Base-by-base conservation (phyloP, 2,797 vertebrate species). In the Helostoma temminkii region DNA sequence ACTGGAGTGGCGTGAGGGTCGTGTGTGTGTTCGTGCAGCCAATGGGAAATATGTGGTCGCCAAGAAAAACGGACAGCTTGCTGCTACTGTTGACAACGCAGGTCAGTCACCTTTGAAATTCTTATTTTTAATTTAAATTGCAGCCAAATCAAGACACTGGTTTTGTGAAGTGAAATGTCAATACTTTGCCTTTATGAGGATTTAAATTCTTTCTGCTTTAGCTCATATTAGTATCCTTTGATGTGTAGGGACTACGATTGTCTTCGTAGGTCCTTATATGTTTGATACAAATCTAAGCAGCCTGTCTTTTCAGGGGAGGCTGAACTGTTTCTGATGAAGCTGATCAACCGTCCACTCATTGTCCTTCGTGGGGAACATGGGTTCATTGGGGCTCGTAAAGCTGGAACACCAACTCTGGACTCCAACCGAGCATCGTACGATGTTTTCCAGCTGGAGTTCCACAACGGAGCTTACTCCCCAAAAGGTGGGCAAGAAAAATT, bases 51-150 rank as follows among this genome's bases (percentile, higher is more conserved):
- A 96, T 0, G 94, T 99, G 86, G 93, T 92, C 0, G 97, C 98
- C 0, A 98, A 98, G 94, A 99, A 96, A 93, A 99, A 99, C 0
- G 98, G 98, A 57, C 97, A 99, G 87, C 93, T 99, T 49, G 93
- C 96, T 0, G 97, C 98, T n/a, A 94, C 95, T 0, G 90, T 97
- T 43, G 97, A 99, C 88, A 93, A 84, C 0, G 89, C 96, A 39
- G 96, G 97, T 98, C 86, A 92, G 95, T 65, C 11, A 2, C 36
- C 11, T 42, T 42, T 18, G 6, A 52, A 22, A 19, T 3, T 24
- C 11, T 22, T 16, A 5, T 9, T 53, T 61, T 24, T 9, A 6
- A 21, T 43, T n/a, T 1, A 18, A 30, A 24, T 57, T 43, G 11
- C 18, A 7, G 6, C 12, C 41, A 42, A n/a, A 7, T 46, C 21